A percentile compares a stretch with the other conserved stretches of the same genome.
Conservation (phyloP, 2,113 vertebrate species). For the Agapornis roseicollis region DNA sequence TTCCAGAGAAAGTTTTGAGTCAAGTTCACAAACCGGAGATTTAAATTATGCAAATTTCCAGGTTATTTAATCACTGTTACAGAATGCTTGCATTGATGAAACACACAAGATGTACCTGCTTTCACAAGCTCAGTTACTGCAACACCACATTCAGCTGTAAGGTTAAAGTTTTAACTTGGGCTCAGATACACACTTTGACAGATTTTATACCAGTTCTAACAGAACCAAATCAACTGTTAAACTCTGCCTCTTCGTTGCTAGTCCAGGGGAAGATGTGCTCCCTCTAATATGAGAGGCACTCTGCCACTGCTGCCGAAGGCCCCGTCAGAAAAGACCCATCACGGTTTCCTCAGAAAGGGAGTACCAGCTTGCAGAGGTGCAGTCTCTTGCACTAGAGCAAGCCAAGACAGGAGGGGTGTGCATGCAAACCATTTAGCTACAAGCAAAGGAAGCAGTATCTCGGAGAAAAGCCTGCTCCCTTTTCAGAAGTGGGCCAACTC, state of each 20-base stretch:
- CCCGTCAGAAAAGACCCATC: neutral
- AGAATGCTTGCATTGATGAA: neutral
- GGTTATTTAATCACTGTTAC: neutral
- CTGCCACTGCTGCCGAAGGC: neutral
- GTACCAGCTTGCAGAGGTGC: neutral
- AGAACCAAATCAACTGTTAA: neutral
- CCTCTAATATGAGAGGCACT: rapidly evolving
- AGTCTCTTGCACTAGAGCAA: neutral
- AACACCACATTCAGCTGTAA: neutral
- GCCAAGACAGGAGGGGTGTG: rapidly evolving
- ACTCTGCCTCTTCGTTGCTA: neutral
- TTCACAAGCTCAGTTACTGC: neutral
- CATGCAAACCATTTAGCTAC: rapidly evolving
- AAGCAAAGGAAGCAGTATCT: neutral
- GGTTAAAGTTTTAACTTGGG: neutral
- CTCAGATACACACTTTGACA: neutral
- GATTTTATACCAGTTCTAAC: neutral
- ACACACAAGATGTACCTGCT: neutral
- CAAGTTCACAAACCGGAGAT: neutral
- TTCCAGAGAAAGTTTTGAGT: neutral
- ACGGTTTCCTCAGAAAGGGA: neutral
- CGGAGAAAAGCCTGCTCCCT: neutral
- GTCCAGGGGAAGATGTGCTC: neutral
- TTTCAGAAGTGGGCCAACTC: neutral
- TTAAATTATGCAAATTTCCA: neutral